These are phyloP conservation scores for Rhopalosiphum nymphaeae DNA, from an alignment of 2,888 invertebrate genomes.

Conservation along the genomic window DNA sequence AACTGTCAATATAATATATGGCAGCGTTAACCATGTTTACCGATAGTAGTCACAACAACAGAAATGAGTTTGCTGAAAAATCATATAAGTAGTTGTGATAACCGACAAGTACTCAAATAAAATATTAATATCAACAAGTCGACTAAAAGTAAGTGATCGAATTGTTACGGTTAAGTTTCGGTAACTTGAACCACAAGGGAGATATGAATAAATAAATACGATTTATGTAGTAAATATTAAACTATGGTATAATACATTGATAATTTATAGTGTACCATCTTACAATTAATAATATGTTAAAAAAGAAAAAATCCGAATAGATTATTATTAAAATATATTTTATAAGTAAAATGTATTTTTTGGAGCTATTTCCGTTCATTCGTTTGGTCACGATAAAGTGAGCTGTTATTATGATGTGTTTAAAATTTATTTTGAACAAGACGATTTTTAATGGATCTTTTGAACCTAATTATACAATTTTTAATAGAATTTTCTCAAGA, in stretches of 20 bases:
- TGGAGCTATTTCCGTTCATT: neutral
- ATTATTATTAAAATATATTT: neutral
- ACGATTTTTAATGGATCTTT: neutral
- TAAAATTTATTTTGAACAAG: neutral
- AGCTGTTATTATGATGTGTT: neutral
- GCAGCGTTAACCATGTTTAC: neutral
- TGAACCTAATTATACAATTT: too few relatives aligned
- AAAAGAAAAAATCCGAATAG: neutral
- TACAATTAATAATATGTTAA: neutral
- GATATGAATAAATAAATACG: neutral
- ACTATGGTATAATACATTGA: neutral
- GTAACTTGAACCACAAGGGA: neutral
- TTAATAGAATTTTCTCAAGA: too few relatives aligned
- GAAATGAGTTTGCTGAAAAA: neutral
- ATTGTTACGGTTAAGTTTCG: neutral
- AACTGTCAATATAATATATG: neutral
- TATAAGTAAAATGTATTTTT: neutral
- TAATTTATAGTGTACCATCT: accelerated
- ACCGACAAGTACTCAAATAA: neutral
- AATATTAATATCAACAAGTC: neutral
- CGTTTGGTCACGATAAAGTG: neutral
- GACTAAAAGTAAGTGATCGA: neutral
- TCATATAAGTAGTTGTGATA: neutral
- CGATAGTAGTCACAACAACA: neutral
- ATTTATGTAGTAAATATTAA: neutral